A percentile compares a stretch with the other conserved stretches of the same genome.
Conservation (phyloP, 2,113 vertebrate genomes). For the Condylura cristata region DNA sequence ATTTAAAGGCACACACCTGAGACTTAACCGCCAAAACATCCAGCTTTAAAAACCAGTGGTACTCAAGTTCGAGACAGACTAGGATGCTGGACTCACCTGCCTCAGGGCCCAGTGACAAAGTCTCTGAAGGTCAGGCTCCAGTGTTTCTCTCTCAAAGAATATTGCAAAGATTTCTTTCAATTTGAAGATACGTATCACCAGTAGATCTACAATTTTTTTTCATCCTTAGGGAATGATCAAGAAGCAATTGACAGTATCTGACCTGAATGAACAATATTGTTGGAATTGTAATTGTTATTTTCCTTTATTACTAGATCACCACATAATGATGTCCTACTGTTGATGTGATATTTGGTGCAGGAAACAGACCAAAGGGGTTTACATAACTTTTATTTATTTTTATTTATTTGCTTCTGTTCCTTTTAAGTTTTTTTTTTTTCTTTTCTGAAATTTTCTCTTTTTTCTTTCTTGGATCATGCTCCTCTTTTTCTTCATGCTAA, state of each 20-base stretch:
- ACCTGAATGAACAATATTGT: background rate
- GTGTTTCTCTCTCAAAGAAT: background rate
- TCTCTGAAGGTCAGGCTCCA: background rate
- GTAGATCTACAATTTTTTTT: background rate
- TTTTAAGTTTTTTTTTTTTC: background rate
- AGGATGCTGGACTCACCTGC: background rate
- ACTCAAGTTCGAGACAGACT: too few species aligned
- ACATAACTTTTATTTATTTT: background rate
- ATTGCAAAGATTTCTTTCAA: background rate
- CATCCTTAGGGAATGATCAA: background rate
- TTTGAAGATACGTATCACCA: background rate
- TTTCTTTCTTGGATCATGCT: background rate
- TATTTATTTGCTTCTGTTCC: background rate
- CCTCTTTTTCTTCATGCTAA: background rate
- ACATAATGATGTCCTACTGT: background rate
- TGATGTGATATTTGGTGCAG: background rate
- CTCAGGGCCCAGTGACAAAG: background rate
- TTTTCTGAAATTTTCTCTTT: background rate
- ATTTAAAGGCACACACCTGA: background rate
- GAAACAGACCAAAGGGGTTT: background rate
- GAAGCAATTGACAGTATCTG: background rate
- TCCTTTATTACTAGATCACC: constrained; percentile 13
- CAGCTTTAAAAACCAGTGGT: background rate
- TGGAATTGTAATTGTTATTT: background rate
- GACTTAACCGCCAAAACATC: background rate